Evolutionary conservation across 2,797 vertebrate species (phyloP).

Genomic region (Tiaroga cobitis): DNA sequence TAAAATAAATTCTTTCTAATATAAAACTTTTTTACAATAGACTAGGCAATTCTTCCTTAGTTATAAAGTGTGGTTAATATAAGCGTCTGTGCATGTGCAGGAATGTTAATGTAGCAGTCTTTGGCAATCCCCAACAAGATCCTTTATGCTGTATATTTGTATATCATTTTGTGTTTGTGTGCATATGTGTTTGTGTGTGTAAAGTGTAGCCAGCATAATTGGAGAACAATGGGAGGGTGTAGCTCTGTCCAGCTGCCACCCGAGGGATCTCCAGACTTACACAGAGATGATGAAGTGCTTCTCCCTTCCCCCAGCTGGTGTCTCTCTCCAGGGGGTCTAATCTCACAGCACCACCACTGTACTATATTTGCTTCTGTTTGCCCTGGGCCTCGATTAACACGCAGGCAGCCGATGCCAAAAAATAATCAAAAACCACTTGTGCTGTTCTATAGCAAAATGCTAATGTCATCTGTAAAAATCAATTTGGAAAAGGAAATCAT

Average conservation of each 20-base stretch:
- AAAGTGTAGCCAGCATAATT: slow-evolving; percentile 19
- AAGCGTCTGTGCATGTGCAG: not conserved
- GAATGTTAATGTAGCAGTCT: slow-evolving; percentile 1
- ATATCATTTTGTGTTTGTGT: slow-evolving; percentile 39
- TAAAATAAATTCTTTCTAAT: not conserved
- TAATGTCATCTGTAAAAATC: not conserved
- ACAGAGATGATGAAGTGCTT: slow-evolving; percentile 40
- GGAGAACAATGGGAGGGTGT: slow-evolving; percentile 52
- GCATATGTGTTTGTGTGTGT: slow-evolving; percentile 6
- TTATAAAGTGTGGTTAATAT: not conserved
- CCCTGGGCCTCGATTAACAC: slow-evolving; percentile 39
- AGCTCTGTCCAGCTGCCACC: slow-evolving; percentile 50
- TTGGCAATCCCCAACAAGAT: not conserved
- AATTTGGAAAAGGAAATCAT: not conserved
- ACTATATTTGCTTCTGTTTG: slow-evolving; percentile 35
- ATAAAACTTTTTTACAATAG: not conserved
- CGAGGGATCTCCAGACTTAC: slow-evolving; percentile 36
- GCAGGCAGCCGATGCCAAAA: slow-evolving; percentile 22
- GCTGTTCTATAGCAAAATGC: not conserved
- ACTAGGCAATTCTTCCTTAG: slow-evolving; percentile 10
- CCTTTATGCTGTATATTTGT: not conserved
- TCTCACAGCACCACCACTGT: slow-evolving; percentile 54
- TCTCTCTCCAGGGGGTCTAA: slow-evolving; percentile 46
- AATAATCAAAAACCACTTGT: slow-evolving; percentile 29
- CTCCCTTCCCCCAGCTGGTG: slow-evolving; percentile 26